phyloP scores from a whole-genome alignment of 2,113 vertebrate species.

The Serinus canaria region DNA sequence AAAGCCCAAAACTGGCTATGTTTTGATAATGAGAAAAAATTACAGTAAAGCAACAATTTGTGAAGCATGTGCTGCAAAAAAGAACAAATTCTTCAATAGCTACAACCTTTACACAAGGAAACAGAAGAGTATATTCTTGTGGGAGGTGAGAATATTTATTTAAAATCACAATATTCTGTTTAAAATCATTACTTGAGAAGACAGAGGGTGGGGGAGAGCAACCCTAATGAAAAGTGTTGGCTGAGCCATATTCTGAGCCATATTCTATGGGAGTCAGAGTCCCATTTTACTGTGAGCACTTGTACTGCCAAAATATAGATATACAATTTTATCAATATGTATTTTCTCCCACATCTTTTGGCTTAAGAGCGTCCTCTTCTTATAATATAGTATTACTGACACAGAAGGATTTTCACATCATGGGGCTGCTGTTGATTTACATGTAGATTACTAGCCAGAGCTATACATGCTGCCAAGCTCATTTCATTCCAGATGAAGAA shows the following conservation, averaged over 20 bases:
- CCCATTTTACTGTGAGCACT: not conserved
- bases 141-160: constrained; percentile 31
- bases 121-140: not conserved
- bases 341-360: not conserved
- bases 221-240: not conserved
- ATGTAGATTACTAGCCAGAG: constrained; percentile 26
- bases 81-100: constrained; percentile 5
- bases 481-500: not conserved
- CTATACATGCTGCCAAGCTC: not conserved
- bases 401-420: not conserved
- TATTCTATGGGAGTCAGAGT: not conserved
- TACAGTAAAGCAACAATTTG: not conserved
- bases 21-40: not conserved
- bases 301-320: not conserved
- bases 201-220: not conserved
- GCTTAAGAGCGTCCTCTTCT: not conserved
- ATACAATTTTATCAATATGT: not conserved
- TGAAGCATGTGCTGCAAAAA: constrained; percentile 10
- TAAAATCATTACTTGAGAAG: constrained; percentile 5
- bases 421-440: not conserved
- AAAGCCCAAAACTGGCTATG: not conserved
- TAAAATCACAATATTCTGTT: not conserved
- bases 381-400: not conserved
- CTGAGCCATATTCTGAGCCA: not conserved
- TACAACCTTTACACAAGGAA: not conserved